Percentiles rank a stretch among this genome's conserved stretches.
Conservation (phyloP, 53 echinoderm and acorn worm genomes). For the Paracentrotus lividus region DNA sequence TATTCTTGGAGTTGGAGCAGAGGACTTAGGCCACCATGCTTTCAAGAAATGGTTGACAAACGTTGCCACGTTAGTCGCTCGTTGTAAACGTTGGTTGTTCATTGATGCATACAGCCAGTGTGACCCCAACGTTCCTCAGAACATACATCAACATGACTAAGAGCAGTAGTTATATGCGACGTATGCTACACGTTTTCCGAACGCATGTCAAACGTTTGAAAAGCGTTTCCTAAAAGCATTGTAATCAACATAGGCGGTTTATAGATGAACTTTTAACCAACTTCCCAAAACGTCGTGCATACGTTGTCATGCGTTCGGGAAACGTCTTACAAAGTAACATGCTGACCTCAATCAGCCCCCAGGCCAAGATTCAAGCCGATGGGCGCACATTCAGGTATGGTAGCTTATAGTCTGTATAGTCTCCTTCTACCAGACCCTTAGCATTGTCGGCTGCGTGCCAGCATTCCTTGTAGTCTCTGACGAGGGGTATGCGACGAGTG, state of each 20-base stretch:
- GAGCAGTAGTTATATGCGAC: too few species aligned
- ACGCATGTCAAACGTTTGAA: background rate
- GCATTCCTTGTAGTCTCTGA: slow-evolving; percentile 70
- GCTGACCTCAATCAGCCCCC: background rate
- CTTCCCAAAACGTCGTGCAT: background rate
- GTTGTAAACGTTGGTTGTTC: too few species aligned
- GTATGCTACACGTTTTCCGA: too few species aligned
- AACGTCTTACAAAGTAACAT: background rate
- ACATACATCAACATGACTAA: too few species aligned
- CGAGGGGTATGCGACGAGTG: slow-evolving; percentile 53
- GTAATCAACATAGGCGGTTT: background rate
- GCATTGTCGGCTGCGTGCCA: slow-evolving; percentile 87
- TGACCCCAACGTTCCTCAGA: too few species aligned
- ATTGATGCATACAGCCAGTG: too few species aligned
- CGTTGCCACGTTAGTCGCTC: too few species aligned
- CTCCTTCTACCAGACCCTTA: slow-evolving; percentile 85
- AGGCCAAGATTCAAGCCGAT: background rate
- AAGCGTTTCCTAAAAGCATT: background rate
- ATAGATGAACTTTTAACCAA: background rate
- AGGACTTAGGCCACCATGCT: too few species aligned
- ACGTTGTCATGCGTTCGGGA: background rate
- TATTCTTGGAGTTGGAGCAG: too few species aligned
- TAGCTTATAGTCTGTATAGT: slow-evolving; percentile 79
- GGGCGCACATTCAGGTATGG: slow-evolving; percentile 10
- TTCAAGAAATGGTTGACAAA: too few species aligned